phyloP scores from a whole-genome alignment of 2,113 vertebrate species.

The Sceloporus tristichus region DNA sequence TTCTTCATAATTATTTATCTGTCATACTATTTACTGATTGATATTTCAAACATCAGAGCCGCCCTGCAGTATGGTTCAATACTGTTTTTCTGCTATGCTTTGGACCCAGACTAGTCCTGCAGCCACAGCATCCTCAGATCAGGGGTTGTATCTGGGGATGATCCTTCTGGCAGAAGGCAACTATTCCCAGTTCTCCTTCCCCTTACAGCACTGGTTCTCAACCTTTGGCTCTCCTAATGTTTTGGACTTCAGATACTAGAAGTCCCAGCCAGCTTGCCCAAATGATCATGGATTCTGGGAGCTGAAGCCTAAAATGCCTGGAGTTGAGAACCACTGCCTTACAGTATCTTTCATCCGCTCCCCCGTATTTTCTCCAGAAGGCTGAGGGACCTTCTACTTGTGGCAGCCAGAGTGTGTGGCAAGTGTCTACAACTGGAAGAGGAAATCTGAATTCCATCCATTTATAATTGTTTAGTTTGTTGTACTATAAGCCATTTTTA shows the following conservation, averaged over 20 bases:
- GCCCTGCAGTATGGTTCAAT: constrained; percentile 9
- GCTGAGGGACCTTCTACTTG: background rate
- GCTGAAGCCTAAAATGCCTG: no score
- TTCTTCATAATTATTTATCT: background rate
- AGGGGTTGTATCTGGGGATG: background rate
- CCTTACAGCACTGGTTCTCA: no score
- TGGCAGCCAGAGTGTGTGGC: no score
- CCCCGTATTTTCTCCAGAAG: background rate
- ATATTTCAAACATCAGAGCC: background rate
- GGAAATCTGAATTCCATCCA: background rate
- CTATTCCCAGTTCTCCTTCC: background rate
- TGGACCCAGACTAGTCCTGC: background rate
- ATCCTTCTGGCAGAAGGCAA: no score
- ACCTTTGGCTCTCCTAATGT: no score
- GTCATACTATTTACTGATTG: background rate
- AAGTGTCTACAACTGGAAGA: no score
- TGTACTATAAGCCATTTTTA: fast-evolving
- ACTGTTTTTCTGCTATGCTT: background rate
- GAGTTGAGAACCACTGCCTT: no score
- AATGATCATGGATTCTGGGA: no score
- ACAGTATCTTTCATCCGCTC: background rate
- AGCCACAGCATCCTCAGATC: background rate
- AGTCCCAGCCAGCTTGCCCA: no score
- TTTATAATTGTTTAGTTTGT: background rate
- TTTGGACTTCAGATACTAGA: no score